Percentiles rank a stretch among this genome's conserved stretches.
These are phyloP conservation scores for Ginglymostoma cirratum DNA, from an alignment of 2,113 vertebrate genomes.

Conservation along the genomic window DNA sequence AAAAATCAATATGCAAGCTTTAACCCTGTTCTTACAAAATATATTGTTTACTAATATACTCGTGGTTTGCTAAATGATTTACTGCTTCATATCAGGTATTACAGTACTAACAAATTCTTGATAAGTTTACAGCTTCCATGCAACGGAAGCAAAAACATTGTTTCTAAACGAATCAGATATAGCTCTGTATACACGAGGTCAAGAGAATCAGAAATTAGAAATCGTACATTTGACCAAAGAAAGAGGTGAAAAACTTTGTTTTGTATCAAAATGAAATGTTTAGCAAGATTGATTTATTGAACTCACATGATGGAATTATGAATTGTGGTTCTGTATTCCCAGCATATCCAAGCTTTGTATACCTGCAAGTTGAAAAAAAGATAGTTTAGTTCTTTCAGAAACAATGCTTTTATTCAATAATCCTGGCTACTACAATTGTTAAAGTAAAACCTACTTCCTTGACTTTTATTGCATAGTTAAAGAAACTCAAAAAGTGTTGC, in stretches of 20 bases:
- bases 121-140: neutral
- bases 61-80: neutral
- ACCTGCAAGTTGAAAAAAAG: conserved; percentile 62
- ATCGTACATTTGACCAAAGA: neutral
- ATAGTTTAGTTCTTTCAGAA: neutral
- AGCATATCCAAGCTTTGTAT: conserved; percentile 95
- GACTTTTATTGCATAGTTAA: neutral
- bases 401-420: neutral
- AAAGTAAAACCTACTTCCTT: neutral
- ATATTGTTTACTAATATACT: neutral
- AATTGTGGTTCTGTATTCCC: conserved; percentile 98
- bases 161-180: neutral
- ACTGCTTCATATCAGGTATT: neutral
- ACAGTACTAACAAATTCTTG: neutral
- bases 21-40: neutral
- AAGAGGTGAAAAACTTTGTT: neutral
- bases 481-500: neutral
- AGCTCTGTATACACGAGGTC: neutral
- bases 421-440: neutral
- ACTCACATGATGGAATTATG: conserved; percentile 98
- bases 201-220: neutral
- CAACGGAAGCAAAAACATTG: neutral
- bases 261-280: neutral
- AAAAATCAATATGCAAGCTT: neutral
- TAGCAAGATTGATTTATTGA: neutral